Percentiles rank a stretch among this genome's conserved stretches.
These are phyloP conservation scores for Cariama cristata DNA, from an alignment of 2,113 vertebrate genomes.

Conservation along the genomic window DNA sequence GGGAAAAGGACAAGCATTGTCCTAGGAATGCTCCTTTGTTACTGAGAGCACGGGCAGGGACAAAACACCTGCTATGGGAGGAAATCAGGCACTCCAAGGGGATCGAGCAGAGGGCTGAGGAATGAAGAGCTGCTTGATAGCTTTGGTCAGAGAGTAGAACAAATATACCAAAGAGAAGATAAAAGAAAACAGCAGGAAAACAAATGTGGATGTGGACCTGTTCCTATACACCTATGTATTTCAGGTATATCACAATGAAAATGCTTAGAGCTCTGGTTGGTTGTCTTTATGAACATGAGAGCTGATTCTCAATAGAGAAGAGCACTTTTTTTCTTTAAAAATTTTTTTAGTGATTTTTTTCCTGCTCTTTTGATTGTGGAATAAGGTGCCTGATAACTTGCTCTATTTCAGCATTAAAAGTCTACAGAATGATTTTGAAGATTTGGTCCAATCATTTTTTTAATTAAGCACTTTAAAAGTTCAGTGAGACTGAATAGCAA, in stretches of 20 bases:
- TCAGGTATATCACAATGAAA: background rate
- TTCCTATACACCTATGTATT: accelerated
- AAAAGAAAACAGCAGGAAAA: background rate
- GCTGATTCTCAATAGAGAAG: background rate
- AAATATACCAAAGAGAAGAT: background rate
- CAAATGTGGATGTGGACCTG: background rate
- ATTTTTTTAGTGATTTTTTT: background rate
- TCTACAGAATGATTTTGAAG: conserved; percentile 6
- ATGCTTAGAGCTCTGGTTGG: background rate
- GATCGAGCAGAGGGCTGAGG: background rate
- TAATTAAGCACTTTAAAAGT: conserved; percentile 51
- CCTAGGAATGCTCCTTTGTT: background rate
- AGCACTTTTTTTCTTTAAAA: background rate
- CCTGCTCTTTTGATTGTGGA: background rate
- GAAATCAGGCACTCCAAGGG: background rate
- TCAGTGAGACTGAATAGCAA: background rate
- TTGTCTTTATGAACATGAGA: background rate
- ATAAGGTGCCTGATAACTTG: background rate
- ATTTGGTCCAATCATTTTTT: conserved; percentile 36
- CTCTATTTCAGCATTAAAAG: background rate
- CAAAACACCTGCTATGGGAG: background rate
- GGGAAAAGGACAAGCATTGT: background rate
- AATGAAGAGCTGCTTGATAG: background rate
- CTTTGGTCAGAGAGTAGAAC: background rate
- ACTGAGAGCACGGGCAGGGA: background rate